phyloP scores from a whole-genome alignment of 2,797 vertebrate genomes.

The Syndactyla subalaris region DNA sequence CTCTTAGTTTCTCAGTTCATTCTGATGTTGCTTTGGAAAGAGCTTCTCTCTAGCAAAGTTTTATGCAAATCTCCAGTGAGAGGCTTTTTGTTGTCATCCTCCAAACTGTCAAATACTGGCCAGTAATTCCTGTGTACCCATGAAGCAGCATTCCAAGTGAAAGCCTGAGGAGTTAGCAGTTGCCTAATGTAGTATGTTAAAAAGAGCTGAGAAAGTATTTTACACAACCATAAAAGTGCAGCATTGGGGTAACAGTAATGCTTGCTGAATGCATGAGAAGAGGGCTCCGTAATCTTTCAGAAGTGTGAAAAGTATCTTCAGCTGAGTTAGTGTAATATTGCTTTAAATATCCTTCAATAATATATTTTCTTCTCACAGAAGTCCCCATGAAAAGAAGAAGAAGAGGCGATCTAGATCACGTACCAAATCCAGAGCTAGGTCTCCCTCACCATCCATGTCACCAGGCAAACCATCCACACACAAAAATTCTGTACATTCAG shows the following conservation, averaged over 20 bases:
- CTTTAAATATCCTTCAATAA: not conserved
- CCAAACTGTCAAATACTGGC: not conserved
- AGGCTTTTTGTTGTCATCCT: not conserved
- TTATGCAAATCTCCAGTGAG: not conserved
- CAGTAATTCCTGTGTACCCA: not conserved
- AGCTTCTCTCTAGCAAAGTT: not conserved
- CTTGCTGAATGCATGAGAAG: not conserved
- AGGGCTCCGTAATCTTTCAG: not conserved
- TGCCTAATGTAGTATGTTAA: not conserved
- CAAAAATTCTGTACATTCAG: slow-evolving; percentile 75
- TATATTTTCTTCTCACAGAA: slow-evolving; percentile 61
- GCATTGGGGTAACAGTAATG: not conserved
- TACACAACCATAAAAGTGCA: not conserved
- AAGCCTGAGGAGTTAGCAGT: not conserved
- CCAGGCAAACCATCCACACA: slow-evolving; percentile 79
- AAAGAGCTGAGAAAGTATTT: not conserved
- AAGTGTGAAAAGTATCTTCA: not conserved
- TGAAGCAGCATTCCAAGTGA: not conserved
- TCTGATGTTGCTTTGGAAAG: not conserved
- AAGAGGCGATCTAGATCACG: slow-evolving; percentile 79
- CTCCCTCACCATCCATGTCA: slow-evolving; percentile 83
- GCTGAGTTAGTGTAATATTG: not conserved
- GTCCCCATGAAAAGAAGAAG: slow-evolving; percentile 88
- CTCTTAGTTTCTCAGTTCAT: not conserved
- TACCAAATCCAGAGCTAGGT: slow-evolving; percentile 81